Conservation (phyloP, 2,113 vertebrate genomes). For the Triplophysa dalaica region DNA sequence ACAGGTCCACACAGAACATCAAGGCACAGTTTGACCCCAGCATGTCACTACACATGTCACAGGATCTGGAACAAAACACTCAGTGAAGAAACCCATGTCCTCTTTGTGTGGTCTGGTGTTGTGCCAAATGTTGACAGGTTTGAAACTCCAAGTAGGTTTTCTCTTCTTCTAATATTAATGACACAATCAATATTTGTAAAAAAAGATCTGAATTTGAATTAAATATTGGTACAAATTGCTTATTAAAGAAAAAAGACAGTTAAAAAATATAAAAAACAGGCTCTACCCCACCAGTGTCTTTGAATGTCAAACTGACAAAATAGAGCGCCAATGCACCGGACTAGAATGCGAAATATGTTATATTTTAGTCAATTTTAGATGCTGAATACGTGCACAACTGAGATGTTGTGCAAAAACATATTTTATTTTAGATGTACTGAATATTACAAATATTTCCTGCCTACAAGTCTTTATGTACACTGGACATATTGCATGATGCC, state of each 20-base stretch:
- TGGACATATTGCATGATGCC: too few relatives aligned
- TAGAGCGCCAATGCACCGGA: too few relatives aligned
- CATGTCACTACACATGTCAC: slow-evolving; percentile 52
- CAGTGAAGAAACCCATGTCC: slow-evolving; percentile 48
- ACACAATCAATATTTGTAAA: background rate
- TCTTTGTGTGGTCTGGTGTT: slow-evolving; percentile 55
- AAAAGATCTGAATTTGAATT: background rate
- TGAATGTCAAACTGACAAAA: background rate
- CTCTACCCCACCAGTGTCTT: background rate
- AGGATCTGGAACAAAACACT: slow-evolving; percentile 51
- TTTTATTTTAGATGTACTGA: too few relatives aligned
- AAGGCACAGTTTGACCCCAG: slow-evolving; percentile 53
- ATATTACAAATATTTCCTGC: too few relatives aligned
- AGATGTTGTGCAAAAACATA: too few relatives aligned
- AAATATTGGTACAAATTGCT: background rate
- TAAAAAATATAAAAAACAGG: background rate
- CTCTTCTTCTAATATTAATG: background rate
- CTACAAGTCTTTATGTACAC: too few relatives aligned
- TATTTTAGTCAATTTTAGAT: too few relatives aligned
- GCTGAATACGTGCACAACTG: too few relatives aligned
- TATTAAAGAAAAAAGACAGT: background rate
- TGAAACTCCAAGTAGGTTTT: slow-evolving; percentile 22
- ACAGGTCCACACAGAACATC: slow-evolving; percentile 30
- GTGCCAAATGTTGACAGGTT: slow-evolving; percentile 50
- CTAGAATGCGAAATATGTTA: too few relatives aligned